phyloP scores from a whole-genome alignment of 2,888 invertebrate genomes.

The Prosopocoilus inquinatus region DNA sequence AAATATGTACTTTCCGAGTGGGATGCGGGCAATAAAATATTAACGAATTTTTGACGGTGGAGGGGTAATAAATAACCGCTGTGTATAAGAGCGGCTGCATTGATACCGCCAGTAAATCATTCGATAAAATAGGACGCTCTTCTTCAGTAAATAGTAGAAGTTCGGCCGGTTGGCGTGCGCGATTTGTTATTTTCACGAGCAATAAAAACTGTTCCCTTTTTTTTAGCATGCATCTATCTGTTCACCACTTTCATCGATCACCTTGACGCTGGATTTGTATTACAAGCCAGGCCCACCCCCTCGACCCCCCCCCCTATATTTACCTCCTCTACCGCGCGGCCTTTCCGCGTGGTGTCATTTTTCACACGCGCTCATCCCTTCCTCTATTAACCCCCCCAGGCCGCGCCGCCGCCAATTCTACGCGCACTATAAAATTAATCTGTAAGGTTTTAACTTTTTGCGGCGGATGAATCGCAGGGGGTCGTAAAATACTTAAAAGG shows the following conservation, averaged over 20 bases:
- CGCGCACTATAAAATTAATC: no score
- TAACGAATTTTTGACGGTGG: neutral
- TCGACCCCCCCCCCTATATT: slow-evolving; percentile 43
- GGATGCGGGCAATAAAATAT: no score
- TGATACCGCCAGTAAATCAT: slow-evolving; percentile 15
- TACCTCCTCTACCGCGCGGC: slow-evolving; percentile 45
- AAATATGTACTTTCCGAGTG: no score
- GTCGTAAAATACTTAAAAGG: neutral
- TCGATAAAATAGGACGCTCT: slow-evolving; percentile 6
- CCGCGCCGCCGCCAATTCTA: no score
- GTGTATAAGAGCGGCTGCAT: neutral
- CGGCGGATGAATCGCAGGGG: neutral
- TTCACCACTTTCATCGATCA: slow-evolving; percentile 45
- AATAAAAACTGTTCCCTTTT: slow-evolving; percentile 46
- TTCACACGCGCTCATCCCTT: slow-evolving; percentile 30
- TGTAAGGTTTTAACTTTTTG: no score
- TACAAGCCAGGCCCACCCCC: no score
- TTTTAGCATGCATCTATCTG: slow-evolving; percentile 47
- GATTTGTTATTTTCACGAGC: slow-evolving; percentile 42
- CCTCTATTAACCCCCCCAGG: no score
- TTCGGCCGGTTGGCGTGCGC: slow-evolving; percentile 21
- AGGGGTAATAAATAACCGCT: slow-evolving; percentile 2
- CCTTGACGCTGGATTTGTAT: slow-evolving; percentile 49
- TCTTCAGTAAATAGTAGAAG: slow-evolving; percentile 14
- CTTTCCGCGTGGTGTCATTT: slow-evolving; percentile 43